A percentile compares a stretch with the other conserved stretches of the same genome.
Conservation (phyloP, 35 echinoderm and acorn worm species). For the Heliocidaris tuberculata region DNA sequence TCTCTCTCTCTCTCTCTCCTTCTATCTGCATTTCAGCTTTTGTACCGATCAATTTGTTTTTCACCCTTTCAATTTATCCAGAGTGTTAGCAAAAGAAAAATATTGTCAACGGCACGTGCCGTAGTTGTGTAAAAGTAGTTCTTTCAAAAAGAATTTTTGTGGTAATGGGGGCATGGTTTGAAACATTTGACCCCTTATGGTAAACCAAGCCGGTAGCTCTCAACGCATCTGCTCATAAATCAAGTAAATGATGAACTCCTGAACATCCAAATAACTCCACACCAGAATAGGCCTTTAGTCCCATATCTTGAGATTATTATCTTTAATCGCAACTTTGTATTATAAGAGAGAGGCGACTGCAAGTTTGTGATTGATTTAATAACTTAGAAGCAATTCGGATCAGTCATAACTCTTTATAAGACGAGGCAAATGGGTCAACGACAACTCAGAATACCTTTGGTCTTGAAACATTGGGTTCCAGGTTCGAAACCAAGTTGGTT, state of each 20-base stretch:
- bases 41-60: neutral
- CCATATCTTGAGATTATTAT: no score
- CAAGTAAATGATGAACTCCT: neutral
- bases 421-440: no score
- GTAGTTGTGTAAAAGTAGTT: neutral
- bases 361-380: no score
- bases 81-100: neutral
- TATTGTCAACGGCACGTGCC: neutral
- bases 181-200: neutral
- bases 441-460: no score
- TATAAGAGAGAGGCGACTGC: no score
- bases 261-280: neutral
- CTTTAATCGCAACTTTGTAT: no score
- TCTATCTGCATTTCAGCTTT: neutral
- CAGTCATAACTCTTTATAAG: no score
- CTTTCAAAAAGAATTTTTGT: neutral
- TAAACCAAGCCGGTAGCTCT: neutral
- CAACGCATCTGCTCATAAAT: neutral
- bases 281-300: neutral
- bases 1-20: no score
- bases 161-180: neutral
- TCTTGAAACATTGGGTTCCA: no score
- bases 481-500: no score
- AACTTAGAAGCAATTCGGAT: no score
- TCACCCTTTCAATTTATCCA: neutral